These are phyloP conservation scores for Parnassius mnemosyne DNA, from an alignment of 2,888 invertebrate species.

Conservation along the genomic window DNA sequence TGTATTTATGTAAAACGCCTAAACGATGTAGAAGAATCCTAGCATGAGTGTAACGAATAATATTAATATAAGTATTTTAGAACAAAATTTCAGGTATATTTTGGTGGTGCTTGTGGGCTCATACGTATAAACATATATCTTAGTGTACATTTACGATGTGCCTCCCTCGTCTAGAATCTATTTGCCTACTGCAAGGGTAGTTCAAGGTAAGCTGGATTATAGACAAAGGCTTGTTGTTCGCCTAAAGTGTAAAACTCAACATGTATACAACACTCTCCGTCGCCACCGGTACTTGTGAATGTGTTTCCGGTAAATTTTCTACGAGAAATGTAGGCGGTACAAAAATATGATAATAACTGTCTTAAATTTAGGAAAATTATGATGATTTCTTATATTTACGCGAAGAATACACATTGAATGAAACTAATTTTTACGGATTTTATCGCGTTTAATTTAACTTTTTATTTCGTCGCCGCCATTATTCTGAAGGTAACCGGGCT, in stretches of 20 bases:
- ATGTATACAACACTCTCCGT: conserved; percentile 12
- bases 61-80: no score
- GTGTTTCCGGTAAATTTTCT: not conserved
- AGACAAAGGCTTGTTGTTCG: conserved; percentile 19
- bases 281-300: not conserved
- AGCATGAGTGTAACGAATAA: no score
- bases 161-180: conserved; percentile 23
- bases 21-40: no score
- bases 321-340: not conserved
- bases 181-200: conserved; percentile 24
- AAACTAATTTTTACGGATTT: no score
- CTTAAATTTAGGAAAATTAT: no score
- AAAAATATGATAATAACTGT: not conserved
- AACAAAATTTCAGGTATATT: not conserved
- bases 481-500: no score
- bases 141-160: not conserved
- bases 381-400: no score
- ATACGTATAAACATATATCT: not conserved
- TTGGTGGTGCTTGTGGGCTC: not conserved
- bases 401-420: no score
- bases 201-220: conserved; percentile 18
- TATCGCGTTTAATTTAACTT: no score
- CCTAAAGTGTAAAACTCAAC: conserved; percentile 20
- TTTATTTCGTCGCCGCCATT: no score
- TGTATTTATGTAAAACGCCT: no score